phyloP scores from a whole-genome alignment of 2,797 vertebrate species.

The Sebastes trivittatus region DNA sequence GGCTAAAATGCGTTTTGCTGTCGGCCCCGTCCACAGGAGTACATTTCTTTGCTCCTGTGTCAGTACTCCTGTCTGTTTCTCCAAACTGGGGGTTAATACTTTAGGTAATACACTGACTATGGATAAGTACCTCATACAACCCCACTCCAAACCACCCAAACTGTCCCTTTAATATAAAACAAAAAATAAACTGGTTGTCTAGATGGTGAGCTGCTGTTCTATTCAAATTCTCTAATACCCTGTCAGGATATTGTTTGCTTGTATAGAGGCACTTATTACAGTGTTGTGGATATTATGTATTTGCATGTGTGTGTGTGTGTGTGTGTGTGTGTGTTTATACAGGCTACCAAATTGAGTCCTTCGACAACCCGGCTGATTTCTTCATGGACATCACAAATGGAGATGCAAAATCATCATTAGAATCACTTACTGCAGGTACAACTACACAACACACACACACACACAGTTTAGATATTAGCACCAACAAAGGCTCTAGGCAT shows the following conservation, averaged over 20 bases:
- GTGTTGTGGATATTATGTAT: not conserved
- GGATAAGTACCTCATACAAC: not conserved
- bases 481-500: no score
- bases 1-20: no score
- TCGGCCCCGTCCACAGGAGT: no score
- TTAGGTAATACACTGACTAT: no score
- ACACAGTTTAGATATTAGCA: not conserved
- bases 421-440: constrained; percentile 46
- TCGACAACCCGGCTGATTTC: constrained; percentile 85
- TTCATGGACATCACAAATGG: constrained; percentile 85
- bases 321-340: constrained; percentile 30
- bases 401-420: constrained; percentile 48
- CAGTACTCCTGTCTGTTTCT: no score
- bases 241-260: not conserved
- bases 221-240: not conserved
- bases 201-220: not conserved
- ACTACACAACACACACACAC: not conserved
- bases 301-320: constrained; percentile 28
- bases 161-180: not conserved
- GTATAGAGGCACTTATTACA: not conserved
- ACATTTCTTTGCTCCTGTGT: no score
- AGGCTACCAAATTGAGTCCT: constrained; percentile 82
- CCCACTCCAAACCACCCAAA: not conserved
- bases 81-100: no score
- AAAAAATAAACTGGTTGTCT: not conserved